phyloP scores from a whole-genome alignment of 2,888 invertebrate genomes.

The Phyllotreta striolata region DNA sequence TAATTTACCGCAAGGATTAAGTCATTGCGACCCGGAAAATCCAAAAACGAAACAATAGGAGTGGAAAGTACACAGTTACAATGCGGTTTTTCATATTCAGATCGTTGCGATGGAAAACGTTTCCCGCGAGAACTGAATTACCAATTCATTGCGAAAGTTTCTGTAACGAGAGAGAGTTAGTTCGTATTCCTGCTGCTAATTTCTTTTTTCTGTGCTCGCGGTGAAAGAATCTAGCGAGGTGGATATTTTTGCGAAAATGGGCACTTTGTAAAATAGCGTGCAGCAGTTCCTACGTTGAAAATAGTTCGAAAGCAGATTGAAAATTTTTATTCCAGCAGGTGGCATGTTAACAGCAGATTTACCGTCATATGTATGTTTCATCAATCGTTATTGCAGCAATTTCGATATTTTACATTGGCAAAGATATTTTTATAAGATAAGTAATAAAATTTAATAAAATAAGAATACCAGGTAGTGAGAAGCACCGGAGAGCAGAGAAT shows the following conservation, averaged over 20 bases:
- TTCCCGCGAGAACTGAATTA: slow-evolving; percentile 9
- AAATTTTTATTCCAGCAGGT: too few relatives aligned
- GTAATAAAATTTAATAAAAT: too few relatives aligned
- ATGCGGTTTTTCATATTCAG: slow-evolving; percentile 17
- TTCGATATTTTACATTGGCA: too few relatives aligned
- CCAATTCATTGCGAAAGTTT: slow-evolving; percentile 8
- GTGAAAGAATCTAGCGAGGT: background rate
- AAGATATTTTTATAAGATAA: too few relatives aligned
- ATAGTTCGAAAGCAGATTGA: too few relatives aligned
- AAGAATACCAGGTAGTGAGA: too few relatives aligned
- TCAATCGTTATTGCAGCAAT: too few relatives aligned
- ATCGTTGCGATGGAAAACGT: slow-evolving; percentile 4
- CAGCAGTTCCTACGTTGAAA: too few relatives aligned
- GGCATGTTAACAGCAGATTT: too few relatives aligned
- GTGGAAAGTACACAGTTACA: slow-evolving; percentile 5
- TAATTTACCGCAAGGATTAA: slow-evolving; percentile 17
- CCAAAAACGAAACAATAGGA: slow-evolving; percentile 10
- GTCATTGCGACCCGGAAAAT: slow-evolving; percentile 8
- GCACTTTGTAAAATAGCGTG: too few relatives aligned
- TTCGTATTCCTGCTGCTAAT: slow-evolving; percentile 8
- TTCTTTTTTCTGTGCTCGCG: background rate
- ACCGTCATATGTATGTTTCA: too few relatives aligned
- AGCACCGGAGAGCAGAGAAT: too few relatives aligned
- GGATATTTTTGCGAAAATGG: background rate
- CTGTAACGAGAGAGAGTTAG: background rate